A percentile compares a stretch with the other conserved stretches of the same genome.
Conservation (phyloP, 1,140 invertebrate genomes). For the Propsilocerus akamusi region DNA sequence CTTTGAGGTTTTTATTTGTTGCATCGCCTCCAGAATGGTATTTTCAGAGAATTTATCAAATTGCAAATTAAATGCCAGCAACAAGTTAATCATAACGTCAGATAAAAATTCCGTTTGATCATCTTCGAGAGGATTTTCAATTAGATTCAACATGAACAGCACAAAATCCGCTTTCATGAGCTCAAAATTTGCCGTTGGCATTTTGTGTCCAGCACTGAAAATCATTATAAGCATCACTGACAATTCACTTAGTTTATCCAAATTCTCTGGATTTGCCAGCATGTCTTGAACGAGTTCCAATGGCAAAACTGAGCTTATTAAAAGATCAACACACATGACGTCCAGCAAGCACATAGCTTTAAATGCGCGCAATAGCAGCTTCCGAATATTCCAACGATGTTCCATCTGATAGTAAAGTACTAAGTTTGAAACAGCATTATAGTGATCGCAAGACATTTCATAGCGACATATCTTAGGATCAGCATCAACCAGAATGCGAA, state of each 20-base stretch:
- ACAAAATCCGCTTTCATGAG: conserved; percentile 64
- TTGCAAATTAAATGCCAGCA: conserved; percentile 78
- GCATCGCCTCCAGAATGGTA: conserved; percentile 53
- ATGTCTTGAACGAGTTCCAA: conserved; percentile 49
- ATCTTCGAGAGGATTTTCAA: conserved; percentile 57
- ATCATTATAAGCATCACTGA: conserved; percentile 64
- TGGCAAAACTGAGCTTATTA: conserved; percentile 70
- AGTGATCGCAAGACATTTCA: conserved; percentile 55
- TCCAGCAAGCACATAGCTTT: conserved; percentile 71
- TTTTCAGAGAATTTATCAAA: conserved; percentile 48
- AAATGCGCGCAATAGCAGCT: conserved; percentile 64
- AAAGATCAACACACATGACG: conserved; percentile 51
- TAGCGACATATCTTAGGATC: conserved; percentile 61
- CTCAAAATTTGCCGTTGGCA: conserved; percentile 64
- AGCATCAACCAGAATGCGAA: conserved; percentile 75
- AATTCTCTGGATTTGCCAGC: conserved; percentile 20
- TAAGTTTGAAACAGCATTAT: conserved; percentile 52
- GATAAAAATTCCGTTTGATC: conserved; percentile 61
- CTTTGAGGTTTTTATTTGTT: conserved; percentile 51
- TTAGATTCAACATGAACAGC: conserved; percentile 53
- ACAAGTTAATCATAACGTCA: conserved; percentile 62
- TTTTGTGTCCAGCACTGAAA: conserved; percentile 71
- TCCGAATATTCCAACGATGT: conserved; percentile 60
- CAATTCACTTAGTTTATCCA: conserved; percentile 25
- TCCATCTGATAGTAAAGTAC: conserved; percentile 90